Evolutionary conservation across 2,113 vertebrate genomes (phyloP), one percentile per base, ranked within the genome.

Genomic region (Monopterus albus): DNA sequence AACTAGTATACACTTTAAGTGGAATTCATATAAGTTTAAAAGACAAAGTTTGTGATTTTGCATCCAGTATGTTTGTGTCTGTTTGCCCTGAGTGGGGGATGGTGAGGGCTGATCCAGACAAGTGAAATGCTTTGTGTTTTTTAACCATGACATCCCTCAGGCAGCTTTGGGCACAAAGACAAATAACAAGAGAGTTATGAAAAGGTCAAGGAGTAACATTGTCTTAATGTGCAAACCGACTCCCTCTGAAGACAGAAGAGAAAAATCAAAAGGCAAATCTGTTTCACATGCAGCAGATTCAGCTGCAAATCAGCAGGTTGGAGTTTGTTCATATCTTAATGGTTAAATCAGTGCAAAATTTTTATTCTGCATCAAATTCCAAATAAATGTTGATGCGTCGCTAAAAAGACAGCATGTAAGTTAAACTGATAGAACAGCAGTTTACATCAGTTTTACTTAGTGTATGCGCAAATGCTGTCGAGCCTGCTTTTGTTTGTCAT

Each of bases 131-230:
- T 59, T 75, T 60, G 29, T 60, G 61, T 67, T 72, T 72, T 71
- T 72, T 70, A 67, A 81, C 64, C 52, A 25, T 72, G n/a, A 71
- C 39, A 46, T 74, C 67, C 85, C 57, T 71, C 57, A 17, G 75
- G 75, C 75, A 55, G 64, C 23, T 60, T 72, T 26, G 43, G 57
- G 72, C 50, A 55, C 36, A 82, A 51, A 76, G 74, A 76, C 65
- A 62, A 68, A 81, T 63, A 75, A 75, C 65, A 58, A 33, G 55
- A 29, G 43, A 63, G 71, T 78, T 71, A 53, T 68, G 81, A 73
- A 89, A 85, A 89, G 85, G 87, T 87, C 85, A 89, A 72, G 51
- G 63, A 82, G 71, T 58, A 67, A 40, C 47, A 64, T 53, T 68
- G 66, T 79, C 55, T 79, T 75, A 74, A 81, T 69, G 72, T 51